Percentiles rank a stretch among this genome's conserved stretches.
Evolutionary conservation across 2,888 invertebrate species (phyloP).

Genomic region (Camponotus fellah): DNA sequence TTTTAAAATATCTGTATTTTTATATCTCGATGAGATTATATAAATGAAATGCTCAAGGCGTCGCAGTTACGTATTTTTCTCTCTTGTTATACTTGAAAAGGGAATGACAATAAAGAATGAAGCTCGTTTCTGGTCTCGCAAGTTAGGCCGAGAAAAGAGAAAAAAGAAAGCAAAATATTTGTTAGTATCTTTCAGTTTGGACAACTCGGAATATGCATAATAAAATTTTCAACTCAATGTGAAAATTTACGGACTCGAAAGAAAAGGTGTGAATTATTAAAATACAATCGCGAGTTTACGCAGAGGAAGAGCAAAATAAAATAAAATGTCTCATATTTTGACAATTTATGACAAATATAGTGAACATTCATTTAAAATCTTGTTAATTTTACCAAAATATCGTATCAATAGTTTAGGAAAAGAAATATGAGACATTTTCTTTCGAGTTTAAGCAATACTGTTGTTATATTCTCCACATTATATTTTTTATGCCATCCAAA

Average conservation of each 20-base stretch:
- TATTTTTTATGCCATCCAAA: neutral
- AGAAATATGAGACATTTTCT: neutral
- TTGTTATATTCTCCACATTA: neutral
- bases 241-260: slow-evolving; percentile 15
- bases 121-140: slow-evolving; percentile 69
- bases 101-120: slow-evolving; percentile 76
- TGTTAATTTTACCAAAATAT: slow-evolving; percentile 3
- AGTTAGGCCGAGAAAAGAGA: slow-evolving; percentile 48
- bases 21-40: slow-evolving; percentile 63
- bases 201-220: slow-evolving; percentile 27
- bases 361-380: neutral
- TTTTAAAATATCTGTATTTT: slow-evolving; percentile 70
- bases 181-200: slow-evolving; percentile 60
- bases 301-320: neutral
- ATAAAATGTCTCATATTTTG: slow-evolving; percentile 23
- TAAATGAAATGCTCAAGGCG: slow-evolving; percentile 72
- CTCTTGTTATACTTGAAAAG: slow-evolving; percentile 70
- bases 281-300: slow-evolving; percentile 14
- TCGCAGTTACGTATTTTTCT: slow-evolving; percentile 60
- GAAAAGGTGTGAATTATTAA: slow-evolving; percentile 35
- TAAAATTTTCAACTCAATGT: slow-evolving; percentile 7
- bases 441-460: neutral
- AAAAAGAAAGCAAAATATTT: slow-evolving; percentile 63
- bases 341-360: neutral
- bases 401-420: neutral